phyloP scores from a whole-genome alignment of 1,140 invertebrate genomes.

The Hylaeus volcanicus region DNA sequence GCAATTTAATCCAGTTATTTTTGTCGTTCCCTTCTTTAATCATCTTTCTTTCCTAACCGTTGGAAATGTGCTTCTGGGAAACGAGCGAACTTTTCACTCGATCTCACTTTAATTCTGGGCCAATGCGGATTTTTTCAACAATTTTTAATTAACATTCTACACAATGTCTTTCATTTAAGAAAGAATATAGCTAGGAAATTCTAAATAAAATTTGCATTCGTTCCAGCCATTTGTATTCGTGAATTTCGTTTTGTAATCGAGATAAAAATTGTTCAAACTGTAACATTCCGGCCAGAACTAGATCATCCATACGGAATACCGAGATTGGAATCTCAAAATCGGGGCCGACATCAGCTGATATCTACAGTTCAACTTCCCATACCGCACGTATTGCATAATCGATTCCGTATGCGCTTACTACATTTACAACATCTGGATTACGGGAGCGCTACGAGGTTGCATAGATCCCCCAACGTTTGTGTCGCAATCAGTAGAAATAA shows the following conservation, averaged over 20 bases:
- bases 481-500: not conserved
- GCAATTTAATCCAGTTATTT: conserved; percentile 60
- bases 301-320: conserved; percentile 40
- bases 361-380: not conserved
- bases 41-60: conserved; percentile 6
- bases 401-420: not conserved
- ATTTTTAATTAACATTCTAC: no score
- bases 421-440: conserved; percentile 37
- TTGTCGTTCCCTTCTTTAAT: conserved; percentile 29
- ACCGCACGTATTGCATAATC: conserved; percentile 20
- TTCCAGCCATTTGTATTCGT: no score
- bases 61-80: conserved; percentile 6
- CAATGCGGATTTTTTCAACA: not conserved
- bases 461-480: not conserved
- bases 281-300: conserved; percentile 32
- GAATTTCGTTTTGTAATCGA: no score
- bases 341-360: conserved; percentile 47
- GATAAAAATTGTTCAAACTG: not conserved
- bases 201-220: no score
- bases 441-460: conserved; percentile 6
- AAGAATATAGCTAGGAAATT: no score
- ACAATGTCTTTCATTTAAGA: not conserved
- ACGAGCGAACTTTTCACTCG: not conserved
- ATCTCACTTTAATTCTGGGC: not conserved
- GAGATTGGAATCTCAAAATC: conserved; percentile 57